A percentile compares a stretch with the other conserved stretches of the same genome.
phyloP scores from a whole-genome alignment of 2,797 vertebrate genomes.

The Falco naumanni region DNA sequence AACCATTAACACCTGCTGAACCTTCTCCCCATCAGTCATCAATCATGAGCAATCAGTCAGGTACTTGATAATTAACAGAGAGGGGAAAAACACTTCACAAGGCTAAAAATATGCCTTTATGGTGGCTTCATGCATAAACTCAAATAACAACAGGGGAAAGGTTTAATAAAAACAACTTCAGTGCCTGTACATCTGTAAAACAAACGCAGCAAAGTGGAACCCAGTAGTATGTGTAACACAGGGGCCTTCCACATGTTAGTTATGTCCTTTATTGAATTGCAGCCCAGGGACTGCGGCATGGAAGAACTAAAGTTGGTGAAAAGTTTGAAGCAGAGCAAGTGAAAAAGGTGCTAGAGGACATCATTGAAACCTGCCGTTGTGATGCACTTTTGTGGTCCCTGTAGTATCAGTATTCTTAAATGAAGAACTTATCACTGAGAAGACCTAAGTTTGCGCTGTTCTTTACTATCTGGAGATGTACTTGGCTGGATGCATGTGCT shows the following conservation, averaged over 20 bases:
- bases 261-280: background rate
- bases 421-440: background rate
- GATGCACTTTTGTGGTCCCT: background rate
- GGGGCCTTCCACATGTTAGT: background rate
- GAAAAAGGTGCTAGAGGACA: background rate
- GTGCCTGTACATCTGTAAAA: background rate
- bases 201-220: background rate
- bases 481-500: background rate
- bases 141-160: slow-evolving; percentile 29
- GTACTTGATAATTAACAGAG: slow-evolving; percentile 77
- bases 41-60: slow-evolving; percentile 74
- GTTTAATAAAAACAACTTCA: slow-evolving; percentile 12
- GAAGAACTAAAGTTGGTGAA: background rate
- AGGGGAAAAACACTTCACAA: slow-evolving; percentile 68
- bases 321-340: background rate
- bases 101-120: slow-evolving; percentile 66
- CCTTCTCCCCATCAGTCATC: slow-evolving; percentile 58
- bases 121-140: slow-evolving; percentile 51
- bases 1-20: slow-evolving; percentile 61
- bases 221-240: background rate
- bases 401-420: background rate
- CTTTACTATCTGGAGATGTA: background rate
- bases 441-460: background rate
- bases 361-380: background rate
- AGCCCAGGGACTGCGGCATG: background rate